Conservation (phyloP, 2,888 invertebrate species). For the Drosophila conformis region DNA sequence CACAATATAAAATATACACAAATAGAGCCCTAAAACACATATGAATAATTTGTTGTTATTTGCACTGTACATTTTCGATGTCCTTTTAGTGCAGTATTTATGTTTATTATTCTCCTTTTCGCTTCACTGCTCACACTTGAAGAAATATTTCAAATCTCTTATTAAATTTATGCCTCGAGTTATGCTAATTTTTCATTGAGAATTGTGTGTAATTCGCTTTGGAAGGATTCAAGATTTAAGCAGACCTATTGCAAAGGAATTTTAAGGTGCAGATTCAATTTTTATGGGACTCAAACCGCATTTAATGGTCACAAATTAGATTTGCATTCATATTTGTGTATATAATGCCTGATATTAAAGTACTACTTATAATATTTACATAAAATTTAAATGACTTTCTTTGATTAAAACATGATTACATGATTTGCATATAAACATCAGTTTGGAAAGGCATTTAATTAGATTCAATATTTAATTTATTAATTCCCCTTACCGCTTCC, state of each 20-base stretch:
- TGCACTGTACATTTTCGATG: slow-evolving; percentile 25
- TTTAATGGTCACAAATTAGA: neutral
- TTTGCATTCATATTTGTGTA: neutral
- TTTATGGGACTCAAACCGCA: neutral
- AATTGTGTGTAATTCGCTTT: slow-evolving; percentile 15
- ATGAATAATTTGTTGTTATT: slow-evolving; percentile 5
- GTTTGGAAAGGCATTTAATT: neutral
- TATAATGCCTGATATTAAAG: neutral
- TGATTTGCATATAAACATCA: neutral
- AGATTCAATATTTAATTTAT: neutral
- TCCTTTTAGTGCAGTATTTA: slow-evolving; percentile 31
- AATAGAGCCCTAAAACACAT: slow-evolving; percentile 39
- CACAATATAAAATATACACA: slow-evolving; percentile 38
- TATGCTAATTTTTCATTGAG: slow-evolving; percentile 60
- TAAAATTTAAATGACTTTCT: neutral
- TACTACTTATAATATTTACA: neutral
- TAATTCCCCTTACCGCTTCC: neutral
- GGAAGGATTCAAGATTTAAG: neutral
- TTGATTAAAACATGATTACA: neutral
- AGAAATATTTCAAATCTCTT: slow-evolving; percentile 20
- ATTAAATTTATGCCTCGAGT: slow-evolving; percentile 37
- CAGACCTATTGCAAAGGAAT: neutral
- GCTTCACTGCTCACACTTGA: slow-evolving; percentile 29
- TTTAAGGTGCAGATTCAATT: neutral
- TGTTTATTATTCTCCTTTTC: slow-evolving; percentile 26